Evolutionary conservation across 2,797 vertebrate species (phyloP), one percentile per base, ranked within the genome.

Genomic region (Thaleichthys pacificus): DNA sequence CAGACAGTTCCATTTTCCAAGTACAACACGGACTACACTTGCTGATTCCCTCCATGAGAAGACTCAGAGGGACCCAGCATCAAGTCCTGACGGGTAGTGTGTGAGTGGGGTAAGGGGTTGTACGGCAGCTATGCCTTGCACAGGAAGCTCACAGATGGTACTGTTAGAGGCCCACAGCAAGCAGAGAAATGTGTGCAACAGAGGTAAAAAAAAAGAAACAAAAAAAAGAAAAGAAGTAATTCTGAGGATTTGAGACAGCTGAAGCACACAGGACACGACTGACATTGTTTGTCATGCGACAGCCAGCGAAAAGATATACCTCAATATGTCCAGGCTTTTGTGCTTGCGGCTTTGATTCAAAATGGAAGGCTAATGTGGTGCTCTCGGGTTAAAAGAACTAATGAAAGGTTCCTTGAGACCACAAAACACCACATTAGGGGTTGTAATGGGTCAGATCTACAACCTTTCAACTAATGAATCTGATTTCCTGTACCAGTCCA

Each of bases 11-110:
- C 58, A 35, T 35, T 67, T 56, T 73, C 28, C 28, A 0, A 71
- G 21, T 64, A 21, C 58, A 61, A 62, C 11, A 51, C 19, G 17
- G 57, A 58, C 67, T 75, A 35, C 58, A 69, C 61, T 66, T 72
- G 38, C 71, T 61, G 60, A 28, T 61, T 56, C 51, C 15, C 51
- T 4, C 19, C 15, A n/a, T 17, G 1, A 56, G 19, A 56, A n/a
- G 51, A 47, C 12, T 61, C 22, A 6, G 3, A 28, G 58, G 58
- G 19, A 61, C 11, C 14, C 22, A 5, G 58, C 42, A 14, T 47
- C 42, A 47, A 8, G 9, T 47, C 42, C 42, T 14, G 42, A 47
- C 14, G 42, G 42, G 3, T 47, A 8, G 11, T 47, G 9, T 47
- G 32, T 35, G 32, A 35, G 32, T 35, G 32, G 32, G n/a, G n/a